Evolutionary conservation across 2,797 vertebrate species (phyloP), one percentile per base, ranked within the genome.

Genomic region (Cottoperca gobio): DNA sequence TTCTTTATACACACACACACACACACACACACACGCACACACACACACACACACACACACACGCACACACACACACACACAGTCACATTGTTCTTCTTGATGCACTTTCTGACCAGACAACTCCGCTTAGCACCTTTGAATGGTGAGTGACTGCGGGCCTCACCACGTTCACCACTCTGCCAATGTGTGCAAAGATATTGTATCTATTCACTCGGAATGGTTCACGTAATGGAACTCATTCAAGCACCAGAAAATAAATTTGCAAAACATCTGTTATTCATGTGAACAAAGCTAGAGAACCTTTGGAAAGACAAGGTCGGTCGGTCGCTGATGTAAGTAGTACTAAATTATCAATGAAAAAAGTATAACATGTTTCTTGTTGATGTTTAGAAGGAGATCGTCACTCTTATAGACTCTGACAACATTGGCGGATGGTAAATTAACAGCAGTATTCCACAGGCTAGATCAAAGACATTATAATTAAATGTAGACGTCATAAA

Each of bases 81-180:
- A 33, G 17, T 48, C 39, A 46, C 54, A 33, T 57, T 50, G 35
- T n/a, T n/a, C n/a, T 31, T 59, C 57, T 42, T 42, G 21, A 45
- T 54, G 26, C 33, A 35, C 19, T 68, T 19, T 50, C 40, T 64
- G 28, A 73, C 49, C 45, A 70, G 63, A 72, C 75, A 63, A 67
- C 42, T 26, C 62, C 55, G 77, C 66, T 85, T 62, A 70, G 72
- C 82, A 63, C 71, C 73, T 78, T 70, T 66, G 53, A 85, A 88
- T 76, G 43, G 61, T 55, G 46, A 45, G 61, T 69, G 73, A 66
- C 63, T 66, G 50, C 17, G 26, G 61, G 37, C 67, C 40, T 68
- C 52, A 40, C 11, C 8, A 24, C 5, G 3, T 64, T 21, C 70
- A 48, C 43, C 33, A 28, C 14, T 55, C 39, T 54, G 17, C 39